Percentiles rank a stretch among this genome's conserved stretches.
phyloP scores from a whole-genome alignment of 2,797 vertebrate species.

The Onychomys leucogaster region DNA sequence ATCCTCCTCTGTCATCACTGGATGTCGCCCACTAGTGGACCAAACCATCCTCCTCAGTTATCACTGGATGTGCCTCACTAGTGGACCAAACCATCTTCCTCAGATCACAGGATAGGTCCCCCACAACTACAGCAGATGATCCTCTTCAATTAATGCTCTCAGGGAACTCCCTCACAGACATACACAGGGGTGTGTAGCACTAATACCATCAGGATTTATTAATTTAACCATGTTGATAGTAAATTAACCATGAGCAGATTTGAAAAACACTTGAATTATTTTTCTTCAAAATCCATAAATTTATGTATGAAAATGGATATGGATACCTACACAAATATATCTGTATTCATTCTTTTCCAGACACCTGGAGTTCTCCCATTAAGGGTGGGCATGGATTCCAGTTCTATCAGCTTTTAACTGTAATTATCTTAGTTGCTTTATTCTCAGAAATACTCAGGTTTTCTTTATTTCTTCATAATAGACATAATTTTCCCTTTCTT shows the following conservation, averaged over 20 bases:
- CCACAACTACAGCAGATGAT: background rate
- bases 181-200: background rate
- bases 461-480: background rate
- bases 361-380: background rate
- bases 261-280: background rate
- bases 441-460: background rate
- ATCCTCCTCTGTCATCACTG: too few species aligned
- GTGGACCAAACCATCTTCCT: too few species aligned
- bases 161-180: background rate
- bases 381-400: background rate
- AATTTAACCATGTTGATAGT: background rate
- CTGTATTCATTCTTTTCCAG: background rate
- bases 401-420: background rate
- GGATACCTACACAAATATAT: too few species aligned
- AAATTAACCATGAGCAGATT: background rate
- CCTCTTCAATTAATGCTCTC: background rate
- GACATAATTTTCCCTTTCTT: background rate
- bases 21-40: too few species aligned
- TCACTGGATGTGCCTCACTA: too few species aligned
- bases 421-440: background rate
- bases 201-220: background rate
- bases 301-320: background rate
- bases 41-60: too few species aligned
- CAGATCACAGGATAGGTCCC: too few species aligned
- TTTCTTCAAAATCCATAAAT: background rate